Evolutionary conservation across 2,888 invertebrate genomes (phyloP).

Genomic region (Synergus umbraculus): DNA sequence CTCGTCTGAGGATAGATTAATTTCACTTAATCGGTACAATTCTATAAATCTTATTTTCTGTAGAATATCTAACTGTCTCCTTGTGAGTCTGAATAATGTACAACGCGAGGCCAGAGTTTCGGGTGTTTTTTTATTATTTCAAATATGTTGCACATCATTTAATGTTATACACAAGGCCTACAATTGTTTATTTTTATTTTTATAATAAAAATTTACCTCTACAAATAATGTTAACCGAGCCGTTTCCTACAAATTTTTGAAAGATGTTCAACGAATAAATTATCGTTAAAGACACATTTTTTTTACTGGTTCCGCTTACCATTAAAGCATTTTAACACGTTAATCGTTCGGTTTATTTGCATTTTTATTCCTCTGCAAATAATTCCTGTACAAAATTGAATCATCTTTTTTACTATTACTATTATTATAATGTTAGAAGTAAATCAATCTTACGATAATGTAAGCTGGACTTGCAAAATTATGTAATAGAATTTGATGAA

Average conservation of each 20-base stretch:
- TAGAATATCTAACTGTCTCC: conserved; percentile 1
- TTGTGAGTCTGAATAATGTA: conserved; percentile 31
- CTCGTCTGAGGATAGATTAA: neutral
- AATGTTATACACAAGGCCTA: conserved; percentile 46
- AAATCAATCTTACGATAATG: conserved; percentile 2
- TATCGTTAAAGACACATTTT: conserved; percentile 23
- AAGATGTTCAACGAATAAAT: conserved; percentile 33
- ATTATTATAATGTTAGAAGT: conserved; percentile 18
- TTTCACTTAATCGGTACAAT: conserved; percentile 18
- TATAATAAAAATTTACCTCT: conserved; percentile 48
- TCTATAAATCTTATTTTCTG: conserved; percentile 19
- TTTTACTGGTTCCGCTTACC: conserved; percentile 27
- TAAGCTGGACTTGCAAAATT: conserved; percentile 34
- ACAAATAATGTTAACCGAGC: conserved; percentile 34
- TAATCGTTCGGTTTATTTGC: conserved; percentile 21
- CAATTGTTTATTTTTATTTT: conserved; percentile 51
- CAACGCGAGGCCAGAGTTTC: conserved; percentile 6
- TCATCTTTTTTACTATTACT: conserved; percentile 17
- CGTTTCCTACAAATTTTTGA: conserved; percentile 20
- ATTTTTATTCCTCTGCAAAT: conserved; percentile 33
- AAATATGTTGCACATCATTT: conserved; percentile 19
- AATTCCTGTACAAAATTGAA: conserved; percentile 28
- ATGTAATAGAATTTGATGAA: conserved; percentile 21
- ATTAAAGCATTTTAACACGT: conserved; percentile 32
- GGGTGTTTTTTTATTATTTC: conserved; percentile 21